A percentile compares a stretch with the other conserved stretches of the same genome.
phyloP scores from a whole-genome alignment of 2,888 invertebrate genomes.

The Dryocosmus kuriphilus region DNA sequence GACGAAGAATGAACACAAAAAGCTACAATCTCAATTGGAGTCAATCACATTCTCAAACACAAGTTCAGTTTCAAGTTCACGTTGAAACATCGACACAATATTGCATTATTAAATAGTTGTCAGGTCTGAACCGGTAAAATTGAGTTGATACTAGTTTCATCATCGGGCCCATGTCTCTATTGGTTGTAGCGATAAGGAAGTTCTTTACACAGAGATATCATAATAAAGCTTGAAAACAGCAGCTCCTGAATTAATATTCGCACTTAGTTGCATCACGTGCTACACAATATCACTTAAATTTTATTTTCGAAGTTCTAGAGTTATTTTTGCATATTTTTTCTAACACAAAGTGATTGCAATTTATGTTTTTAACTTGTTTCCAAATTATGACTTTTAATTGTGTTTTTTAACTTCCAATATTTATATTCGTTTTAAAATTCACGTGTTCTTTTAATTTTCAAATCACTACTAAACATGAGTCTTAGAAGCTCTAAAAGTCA shows the following conservation, averaged over 20 bases:
- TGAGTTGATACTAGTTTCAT: slow-evolving; percentile 33
- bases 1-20: background rate
- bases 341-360: background rate
- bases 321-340: background rate
- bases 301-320: background rate
- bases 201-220: slow-evolving; percentile 9
- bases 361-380: background rate
- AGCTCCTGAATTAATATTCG: slow-evolving; percentile 12
- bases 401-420: background rate
- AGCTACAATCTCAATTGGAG: background rate
- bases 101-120: slow-evolving; percentile 17
- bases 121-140: slow-evolving; percentile 20
- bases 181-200: slow-evolving; percentile 19
- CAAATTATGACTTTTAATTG: background rate
- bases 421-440: background rate
- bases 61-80: slow-evolving; percentile 27
- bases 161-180: slow-evolving; percentile 11
- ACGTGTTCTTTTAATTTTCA: background rate
- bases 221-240: background rate
- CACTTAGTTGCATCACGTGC: background rate
- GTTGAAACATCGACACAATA: background rate
- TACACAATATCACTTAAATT: background rate
- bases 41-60: background rate
- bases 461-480: background rate
- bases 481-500: background rate